These are phyloP conservation scores for Rhingia campestris DNA, from an alignment of 2,888 invertebrate genomes.

Conservation along the genomic window DNA sequence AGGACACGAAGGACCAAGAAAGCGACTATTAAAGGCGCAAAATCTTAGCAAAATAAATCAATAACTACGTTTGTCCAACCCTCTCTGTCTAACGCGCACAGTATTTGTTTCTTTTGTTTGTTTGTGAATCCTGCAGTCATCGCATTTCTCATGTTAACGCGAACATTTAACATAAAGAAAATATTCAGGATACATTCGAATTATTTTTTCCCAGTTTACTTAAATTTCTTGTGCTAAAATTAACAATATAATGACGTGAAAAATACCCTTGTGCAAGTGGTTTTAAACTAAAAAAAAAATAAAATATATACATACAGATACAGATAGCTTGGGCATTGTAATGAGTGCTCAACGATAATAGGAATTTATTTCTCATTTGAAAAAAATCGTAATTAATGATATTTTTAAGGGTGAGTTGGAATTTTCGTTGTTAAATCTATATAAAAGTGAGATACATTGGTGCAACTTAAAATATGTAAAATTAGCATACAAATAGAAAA, in stretches of 20 bases:
- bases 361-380: not conserved
- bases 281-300: not conserved
- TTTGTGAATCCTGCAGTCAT: constrained; percentile 37
- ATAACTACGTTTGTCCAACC: not conserved
- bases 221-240: not conserved
- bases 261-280: not conserved
- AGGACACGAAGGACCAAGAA: no score
- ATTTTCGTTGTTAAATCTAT: not conserved
- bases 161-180: constrained; percentile 10
- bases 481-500: no score
- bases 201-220: not conserved
- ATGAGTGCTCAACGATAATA: not conserved
- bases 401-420: constrained; percentile 2
- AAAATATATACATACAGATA: not conserved
- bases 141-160: constrained; percentile 18
- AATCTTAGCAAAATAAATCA: constrained; percentile 11
- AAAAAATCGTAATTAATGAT: constrained; percentile 5
- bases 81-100: not conserved
- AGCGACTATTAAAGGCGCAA: constrained; percentile 3
- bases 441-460: not conserved
- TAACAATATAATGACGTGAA: not conserved
- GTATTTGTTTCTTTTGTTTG: constrained; percentile 10
- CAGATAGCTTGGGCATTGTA: not conserved
- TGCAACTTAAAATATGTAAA: not conserved
- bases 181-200: constrained; percentile 1